Conservation (phyloP, 1,140 invertebrate species). For the Panonychus citri region DNA sequence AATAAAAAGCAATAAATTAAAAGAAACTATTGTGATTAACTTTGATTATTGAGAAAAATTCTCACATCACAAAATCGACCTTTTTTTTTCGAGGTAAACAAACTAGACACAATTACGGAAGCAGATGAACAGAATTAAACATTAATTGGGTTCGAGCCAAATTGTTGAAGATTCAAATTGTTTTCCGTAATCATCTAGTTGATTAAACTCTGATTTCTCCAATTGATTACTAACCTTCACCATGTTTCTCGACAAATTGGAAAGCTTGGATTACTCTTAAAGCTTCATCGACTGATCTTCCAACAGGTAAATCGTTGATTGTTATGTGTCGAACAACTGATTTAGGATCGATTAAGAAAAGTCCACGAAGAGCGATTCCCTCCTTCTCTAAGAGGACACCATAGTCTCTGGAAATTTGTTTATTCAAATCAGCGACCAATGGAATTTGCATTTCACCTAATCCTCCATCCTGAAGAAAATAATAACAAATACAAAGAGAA, state of each 20-base stretch:
- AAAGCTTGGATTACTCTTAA: conserved; percentile 72
- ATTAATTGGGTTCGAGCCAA: background rate
- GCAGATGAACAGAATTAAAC: background rate
- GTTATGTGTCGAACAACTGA: conserved; percentile 35
- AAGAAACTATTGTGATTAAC: too few species aligned
- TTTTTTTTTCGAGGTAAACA: too few species aligned
- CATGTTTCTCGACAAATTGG: conserved; percentile 72
- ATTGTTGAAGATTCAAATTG: background rate
- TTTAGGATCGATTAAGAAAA: conserved; percentile 42
- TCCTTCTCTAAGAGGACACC: conserved; percentile 60
- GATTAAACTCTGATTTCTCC: background rate
- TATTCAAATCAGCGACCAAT: conserved; percentile 65
- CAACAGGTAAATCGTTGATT: conserved; percentile 19
- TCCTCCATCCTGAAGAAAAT: conserved; percentile 41
- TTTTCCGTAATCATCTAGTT: background rate
- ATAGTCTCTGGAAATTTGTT: conserved; percentile 52
- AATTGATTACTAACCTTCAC: conserved; percentile 37
- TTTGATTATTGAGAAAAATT: too few species aligned
- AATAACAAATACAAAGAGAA: too few species aligned
- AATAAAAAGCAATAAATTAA: too few species aligned
- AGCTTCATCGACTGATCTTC: conserved; percentile 64
- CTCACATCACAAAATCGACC: too few species aligned
- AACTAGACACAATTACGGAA: too few species aligned
- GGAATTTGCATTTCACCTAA: conserved; percentile 63
- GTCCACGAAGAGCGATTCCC: conserved; percentile 45